Conservation (phyloP, 2,113 vertebrate species). For the Dendropsophus ebraccatus region DNA sequence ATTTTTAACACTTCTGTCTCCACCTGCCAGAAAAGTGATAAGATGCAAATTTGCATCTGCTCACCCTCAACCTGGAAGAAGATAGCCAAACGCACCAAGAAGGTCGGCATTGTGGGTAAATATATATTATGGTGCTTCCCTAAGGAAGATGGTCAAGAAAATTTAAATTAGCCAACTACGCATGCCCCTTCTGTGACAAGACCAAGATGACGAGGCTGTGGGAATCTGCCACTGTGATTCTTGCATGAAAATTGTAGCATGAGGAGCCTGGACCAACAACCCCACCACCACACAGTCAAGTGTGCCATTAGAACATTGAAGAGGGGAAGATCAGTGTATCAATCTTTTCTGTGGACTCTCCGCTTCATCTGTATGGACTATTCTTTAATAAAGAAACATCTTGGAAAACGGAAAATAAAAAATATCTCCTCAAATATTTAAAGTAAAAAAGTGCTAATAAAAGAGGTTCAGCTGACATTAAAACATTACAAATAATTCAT, state of each 20-base stretch:
- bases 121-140: conserved; percentile 97
- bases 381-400: conserved; percentile 53
- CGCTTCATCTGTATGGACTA: conserved; percentile 3
- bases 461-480: too few species aligned
- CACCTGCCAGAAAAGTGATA: too few species aligned
- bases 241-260: conserved; percentile 97
- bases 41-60: too few species aligned
- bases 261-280: conserved; percentile 99
- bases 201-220: conserved; percentile 99
- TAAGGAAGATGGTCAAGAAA: conserved; percentile 99
- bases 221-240: conserved; percentile 99
- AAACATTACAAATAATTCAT: too few species aligned
- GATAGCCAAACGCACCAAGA: conserved; percentile 99
- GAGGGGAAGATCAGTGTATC: conserved; percentile 96
- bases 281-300: conserved; percentile 97
- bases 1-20: too few species aligned
- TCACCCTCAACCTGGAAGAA: too few species aligned
- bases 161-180: conserved; percentile 99
- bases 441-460: too few species aligned
- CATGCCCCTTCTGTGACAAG: conserved; percentile 99
- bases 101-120: conserved; percentile 99
- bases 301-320: conserved; percentile 98
- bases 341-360: not conserved
- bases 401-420: conserved; percentile 49
- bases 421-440: too few species aligned